Conservation (phyloP, 2,888 invertebrate genomes). For the Apantesis nais region DNA sequence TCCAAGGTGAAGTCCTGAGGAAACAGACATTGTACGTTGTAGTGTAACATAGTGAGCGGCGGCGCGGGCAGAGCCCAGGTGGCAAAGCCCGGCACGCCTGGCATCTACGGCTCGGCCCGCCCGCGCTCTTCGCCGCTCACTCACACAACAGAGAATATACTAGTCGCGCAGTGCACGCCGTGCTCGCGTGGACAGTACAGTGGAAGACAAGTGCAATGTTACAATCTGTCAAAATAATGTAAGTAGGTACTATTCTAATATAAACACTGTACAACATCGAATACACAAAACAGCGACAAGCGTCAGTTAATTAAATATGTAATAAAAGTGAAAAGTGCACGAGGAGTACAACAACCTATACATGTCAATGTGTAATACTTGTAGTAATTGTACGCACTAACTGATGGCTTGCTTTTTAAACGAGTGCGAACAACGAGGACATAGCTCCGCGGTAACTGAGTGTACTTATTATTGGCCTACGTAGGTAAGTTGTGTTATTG, state of each 20-base stretch:
- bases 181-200: slow-evolving; percentile 16
- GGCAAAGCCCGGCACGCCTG: not conserved
- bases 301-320: slow-evolving; percentile 29
- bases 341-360: slow-evolving; percentile 35
- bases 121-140: slow-evolving; percentile 1
- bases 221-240: slow-evolving; percentile 10
- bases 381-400: not conserved
- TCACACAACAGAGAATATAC: slow-evolving; percentile 6
- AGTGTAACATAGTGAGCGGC: slow-evolving; percentile 15
- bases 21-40: slow-evolving; percentile 38
- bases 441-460: not conserved
- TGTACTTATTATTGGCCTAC: not conserved
- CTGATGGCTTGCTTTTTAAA: not conserved
- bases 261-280: slow-evolving; percentile 52
- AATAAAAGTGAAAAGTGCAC: slow-evolving; percentile 45
- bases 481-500: not conserved
- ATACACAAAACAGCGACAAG: slow-evolving; percentile 51
- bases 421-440: not conserved
- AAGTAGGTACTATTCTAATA: slow-evolving; percentile 27
- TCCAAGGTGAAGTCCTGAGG: slow-evolving; percentile 96
- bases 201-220: slow-evolving; percentile 26
- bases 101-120: not conserved
- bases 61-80: slow-evolving; percentile 7
- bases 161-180: slow-evolving; percentile 24
- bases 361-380: slow-evolving; percentile 19